Conservation (phyloP, 1,140 invertebrate genomes). For the Bombus huntii region DNA sequence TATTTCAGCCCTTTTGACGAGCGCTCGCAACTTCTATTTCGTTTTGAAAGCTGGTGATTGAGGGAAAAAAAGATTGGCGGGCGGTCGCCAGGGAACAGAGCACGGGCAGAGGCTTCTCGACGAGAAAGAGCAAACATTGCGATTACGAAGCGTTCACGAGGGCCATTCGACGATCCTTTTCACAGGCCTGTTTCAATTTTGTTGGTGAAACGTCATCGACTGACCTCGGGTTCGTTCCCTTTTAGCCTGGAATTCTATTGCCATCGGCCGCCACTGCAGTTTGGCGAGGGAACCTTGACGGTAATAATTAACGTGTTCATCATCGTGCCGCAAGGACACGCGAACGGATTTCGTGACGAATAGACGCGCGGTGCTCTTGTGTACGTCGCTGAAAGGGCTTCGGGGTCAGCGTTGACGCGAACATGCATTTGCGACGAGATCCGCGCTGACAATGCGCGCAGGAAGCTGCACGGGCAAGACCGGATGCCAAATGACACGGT, state of each 20-base stretch:
- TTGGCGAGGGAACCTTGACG: constrained; percentile 41
- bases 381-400: constrained; percentile 57
- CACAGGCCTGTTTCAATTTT: constrained; percentile 5
- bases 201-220: constrained; percentile 38
- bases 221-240: constrained; percentile 60
- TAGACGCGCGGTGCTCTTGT: constrained; percentile 28
- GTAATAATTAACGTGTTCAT: constrained; percentile 73
- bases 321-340: constrained; percentile 58
- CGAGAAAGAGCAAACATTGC: constrained; percentile 29
- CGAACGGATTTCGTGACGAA: constrained; percentile 65
- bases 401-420: constrained; percentile 41
- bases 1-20: too few relatives aligned
- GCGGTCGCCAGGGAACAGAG: too few relatives aligned
- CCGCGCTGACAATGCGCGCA: constrained; percentile 21
- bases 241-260: constrained; percentile 44
- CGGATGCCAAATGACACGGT: neutral
- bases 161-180: constrained; percentile 31
- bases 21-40: neutral
- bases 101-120: neutral
- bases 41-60: neutral
- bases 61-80: neutral
- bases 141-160: neutral
- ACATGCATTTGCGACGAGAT: constrained; percentile 24
- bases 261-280: constrained; percentile 20
- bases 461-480: neutral